Evolutionary conservation across 64 coral and sea anemone genomes (phyloP).

Genomic region (Stichodactyla helianthus): DNA sequence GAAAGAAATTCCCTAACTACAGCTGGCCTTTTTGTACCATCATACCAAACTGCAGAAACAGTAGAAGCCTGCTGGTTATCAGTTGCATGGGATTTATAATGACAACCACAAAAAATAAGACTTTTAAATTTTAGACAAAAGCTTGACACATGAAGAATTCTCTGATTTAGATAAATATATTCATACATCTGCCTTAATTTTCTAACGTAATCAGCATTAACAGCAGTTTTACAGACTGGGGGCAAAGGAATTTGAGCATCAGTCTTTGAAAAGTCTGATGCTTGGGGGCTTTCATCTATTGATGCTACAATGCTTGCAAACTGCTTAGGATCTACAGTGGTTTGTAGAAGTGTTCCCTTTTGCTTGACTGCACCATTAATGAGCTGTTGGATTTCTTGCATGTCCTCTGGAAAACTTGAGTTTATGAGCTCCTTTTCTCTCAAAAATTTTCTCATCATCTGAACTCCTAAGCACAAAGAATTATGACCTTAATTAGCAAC

Average conservation of each 20-base stretch:
- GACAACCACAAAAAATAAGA: slow-evolving; percentile 25
- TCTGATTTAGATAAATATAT: slow-evolving; percentile 10
- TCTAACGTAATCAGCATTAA: slow-evolving; percentile 7
- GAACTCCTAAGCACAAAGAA: slow-evolving; percentile 27
- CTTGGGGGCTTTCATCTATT: slow-evolving; percentile 15
- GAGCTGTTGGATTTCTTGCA: slow-evolving; percentile 32
- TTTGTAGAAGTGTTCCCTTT: slow-evolving; percentile 43
- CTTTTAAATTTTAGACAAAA: slow-evolving; percentile 29
- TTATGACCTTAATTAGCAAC: no score
- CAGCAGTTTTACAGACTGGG: neutral
- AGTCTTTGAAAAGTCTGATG: slow-evolving; percentile 16
- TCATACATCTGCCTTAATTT: slow-evolving; percentile 27
- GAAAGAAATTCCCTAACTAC: slow-evolving; percentile 36
- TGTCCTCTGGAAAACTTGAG: slow-evolving; percentile 21
- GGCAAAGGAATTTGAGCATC: slow-evolving; percentile 11
- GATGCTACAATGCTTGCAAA: slow-evolving; percentile 4
- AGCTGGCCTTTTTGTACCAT: slow-evolving; percentile 36
- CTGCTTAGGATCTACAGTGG: slow-evolving; percentile 13
- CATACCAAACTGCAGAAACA: slow-evolving; percentile 25
- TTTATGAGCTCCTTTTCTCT: slow-evolving; percentile 31
- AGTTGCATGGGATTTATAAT: slow-evolving; percentile 17
- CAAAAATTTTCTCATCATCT: slow-evolving; percentile 50
- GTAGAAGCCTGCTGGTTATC: slow-evolving; percentile 28
- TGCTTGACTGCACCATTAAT: slow-evolving; percentile 23
- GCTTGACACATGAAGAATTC: slow-evolving; percentile 21